Percentiles rank a stretch among this genome's conserved stretches.
Conservation (phyloP, 2,113 vertebrate species). For the Varanus salvator region DNA sequence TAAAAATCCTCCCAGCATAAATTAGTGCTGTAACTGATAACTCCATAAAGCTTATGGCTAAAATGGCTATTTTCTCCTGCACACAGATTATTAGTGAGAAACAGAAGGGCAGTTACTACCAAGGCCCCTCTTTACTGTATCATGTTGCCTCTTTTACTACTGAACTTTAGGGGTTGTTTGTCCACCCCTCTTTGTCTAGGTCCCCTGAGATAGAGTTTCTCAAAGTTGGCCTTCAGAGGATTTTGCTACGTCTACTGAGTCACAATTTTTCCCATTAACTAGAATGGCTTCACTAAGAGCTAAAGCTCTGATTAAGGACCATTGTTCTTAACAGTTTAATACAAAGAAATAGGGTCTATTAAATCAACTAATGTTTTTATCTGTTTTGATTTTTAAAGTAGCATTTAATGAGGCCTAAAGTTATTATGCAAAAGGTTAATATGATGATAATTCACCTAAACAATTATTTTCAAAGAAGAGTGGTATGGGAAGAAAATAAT, state of each 20-base stretch:
- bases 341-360: not conserved
- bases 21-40: not conserved
- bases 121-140: not conserved
- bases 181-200: not conserved
- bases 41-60: not conserved
- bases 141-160: no score
- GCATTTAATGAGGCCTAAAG: not conserved
- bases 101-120: not conserved
- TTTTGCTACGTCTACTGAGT: not conserved
- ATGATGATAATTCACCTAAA: not conserved
- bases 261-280: not conserved
- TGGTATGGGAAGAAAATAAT: not conserved
- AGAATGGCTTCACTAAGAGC: not conserved
- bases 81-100: not conserved
- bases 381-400: not conserved
- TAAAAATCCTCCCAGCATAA: not conserved
- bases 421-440: not conserved
- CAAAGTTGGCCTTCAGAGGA: not conserved
- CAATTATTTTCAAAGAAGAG: not conserved
- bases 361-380: not conserved
- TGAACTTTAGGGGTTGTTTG: not conserved
- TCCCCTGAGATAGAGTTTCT: not conserved
- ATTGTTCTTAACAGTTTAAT: not conserved
- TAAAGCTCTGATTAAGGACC: not conserved
- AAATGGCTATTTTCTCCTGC: not conserved